Evolutionary conservation across 2,797 vertebrate species (phyloP).

Genomic region (Margarornis squamiger): DNA sequence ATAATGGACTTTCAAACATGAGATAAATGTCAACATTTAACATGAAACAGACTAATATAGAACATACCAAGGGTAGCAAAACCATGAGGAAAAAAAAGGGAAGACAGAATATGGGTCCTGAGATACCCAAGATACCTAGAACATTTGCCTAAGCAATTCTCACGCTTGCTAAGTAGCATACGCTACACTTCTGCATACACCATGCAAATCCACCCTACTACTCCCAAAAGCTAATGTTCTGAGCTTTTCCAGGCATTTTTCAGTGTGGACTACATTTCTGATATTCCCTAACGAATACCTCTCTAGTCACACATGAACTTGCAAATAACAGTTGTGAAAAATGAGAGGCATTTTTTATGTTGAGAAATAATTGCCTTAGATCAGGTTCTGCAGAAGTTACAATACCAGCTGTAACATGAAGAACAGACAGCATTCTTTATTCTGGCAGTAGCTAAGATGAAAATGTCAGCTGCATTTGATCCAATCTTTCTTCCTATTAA

Average conservation of each 20-base stretch:
- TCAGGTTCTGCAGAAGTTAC: neutral
- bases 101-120: neutral
- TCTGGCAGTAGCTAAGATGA: neutral
- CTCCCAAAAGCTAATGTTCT: neutral
- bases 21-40: neutral
- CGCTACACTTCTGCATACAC: neutral
- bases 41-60: neutral
- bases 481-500: neutral
- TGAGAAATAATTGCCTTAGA: neutral
- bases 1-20: neutral
- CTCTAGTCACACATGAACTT: neutral
- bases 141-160: neutral
- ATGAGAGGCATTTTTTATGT: neutral
- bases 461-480: neutral
- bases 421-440: neutral
- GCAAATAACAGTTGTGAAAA: neutral
- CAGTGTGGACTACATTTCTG: neutral
- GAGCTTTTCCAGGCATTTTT: neutral
- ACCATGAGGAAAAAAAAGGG: neutral
- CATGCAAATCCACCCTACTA: neutral
- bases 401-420: neutral
- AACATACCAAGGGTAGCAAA: neutral
- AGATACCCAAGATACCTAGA: neutral
- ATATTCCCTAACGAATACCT: neutral
- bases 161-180: neutral